These are phyloP conservation scores for Platyrinchus mystaceus DNA, from an alignment of 2,797 vertebrate species.

Conservation along the genomic window DNA sequence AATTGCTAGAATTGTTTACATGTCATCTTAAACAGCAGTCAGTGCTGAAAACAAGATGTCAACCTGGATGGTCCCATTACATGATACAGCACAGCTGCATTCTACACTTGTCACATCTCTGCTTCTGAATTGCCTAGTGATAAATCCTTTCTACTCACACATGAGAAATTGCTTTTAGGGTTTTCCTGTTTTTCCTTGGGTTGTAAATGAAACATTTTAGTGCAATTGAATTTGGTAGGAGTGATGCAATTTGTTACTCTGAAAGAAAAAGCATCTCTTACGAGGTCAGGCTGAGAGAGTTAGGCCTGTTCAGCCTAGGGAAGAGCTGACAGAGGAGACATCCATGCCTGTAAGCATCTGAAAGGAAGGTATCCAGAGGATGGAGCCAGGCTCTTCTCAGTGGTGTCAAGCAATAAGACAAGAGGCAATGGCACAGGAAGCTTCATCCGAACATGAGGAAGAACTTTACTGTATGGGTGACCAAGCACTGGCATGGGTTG, in stretches of 20 bases:
- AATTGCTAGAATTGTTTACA: background rate
- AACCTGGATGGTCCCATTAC: background rate
- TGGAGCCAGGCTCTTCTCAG: background rate
- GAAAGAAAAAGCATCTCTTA: background rate
- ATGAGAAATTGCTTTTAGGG: rapidly evolving
- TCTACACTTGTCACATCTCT: background rate
- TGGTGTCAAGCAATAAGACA: rapidly evolving
- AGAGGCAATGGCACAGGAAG: background rate
- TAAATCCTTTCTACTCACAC: background rate
- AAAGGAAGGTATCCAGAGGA: background rate
- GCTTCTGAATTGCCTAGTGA: background rate
- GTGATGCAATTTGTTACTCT: background rate
- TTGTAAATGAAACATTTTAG: background rate
- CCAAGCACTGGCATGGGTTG: background rate
- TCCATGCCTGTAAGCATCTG: rapidly evolving
- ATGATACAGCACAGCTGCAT: background rate
- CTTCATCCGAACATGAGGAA: background rate
- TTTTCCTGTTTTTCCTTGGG: background rate
- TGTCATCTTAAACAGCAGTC: background rate
- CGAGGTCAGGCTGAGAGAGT: background rate
- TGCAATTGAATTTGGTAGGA: background rate
- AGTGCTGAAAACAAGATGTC: background rate
- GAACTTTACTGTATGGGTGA: background rate
- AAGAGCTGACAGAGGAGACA: background rate
- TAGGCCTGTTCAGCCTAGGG: background rate